Percentiles rank a stretch among this genome's conserved stretches.
Evolutionary conservation across 2,888 invertebrate genomes (phyloP).

Genomic region (Lampropteryx suffumata): DNA sequence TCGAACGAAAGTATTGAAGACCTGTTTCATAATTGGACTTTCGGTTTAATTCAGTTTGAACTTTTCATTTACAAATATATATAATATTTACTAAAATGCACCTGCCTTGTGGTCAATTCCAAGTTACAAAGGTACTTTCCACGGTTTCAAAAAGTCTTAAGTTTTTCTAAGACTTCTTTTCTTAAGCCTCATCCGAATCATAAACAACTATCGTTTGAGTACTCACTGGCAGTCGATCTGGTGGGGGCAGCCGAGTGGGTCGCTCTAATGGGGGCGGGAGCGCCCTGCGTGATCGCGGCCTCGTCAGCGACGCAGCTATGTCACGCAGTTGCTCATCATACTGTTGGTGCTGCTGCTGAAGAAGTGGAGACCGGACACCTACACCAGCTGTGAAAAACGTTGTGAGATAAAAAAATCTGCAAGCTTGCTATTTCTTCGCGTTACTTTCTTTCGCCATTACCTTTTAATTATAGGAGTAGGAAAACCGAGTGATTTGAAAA

Average conservation of each 20-base stretch:
- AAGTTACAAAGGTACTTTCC: too few species aligned
- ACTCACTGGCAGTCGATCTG: conserved; percentile 69
- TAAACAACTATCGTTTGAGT: too few species aligned
- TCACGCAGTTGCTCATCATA: conserved; percentile 90
- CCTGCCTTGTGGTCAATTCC: too few species aligned
- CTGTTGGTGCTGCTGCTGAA: conserved; percentile 76
- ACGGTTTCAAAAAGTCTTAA: too few species aligned
- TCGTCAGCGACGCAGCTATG: conserved; percentile 91
- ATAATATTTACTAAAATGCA: too few species aligned
- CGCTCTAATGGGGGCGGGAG: conserved; percentile 81
- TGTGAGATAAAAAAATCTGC: too few species aligned
- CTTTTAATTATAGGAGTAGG: too few species aligned
- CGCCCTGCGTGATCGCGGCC: conserved; percentile 84
- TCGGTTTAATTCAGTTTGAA: conserved; percentile 5
- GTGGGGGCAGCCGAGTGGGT: conserved; percentile 77
- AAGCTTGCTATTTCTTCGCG: too few species aligned
- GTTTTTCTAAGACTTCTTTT: too few species aligned
- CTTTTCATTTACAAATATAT: not conserved
- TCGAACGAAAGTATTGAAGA: conserved; percentile 10
- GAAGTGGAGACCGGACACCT: conserved; percentile 65
- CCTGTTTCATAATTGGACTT: conserved; percentile 12
- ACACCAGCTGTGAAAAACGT: conserved; percentile 47
- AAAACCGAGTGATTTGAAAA: too few species aligned
- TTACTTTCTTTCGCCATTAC: too few species aligned
- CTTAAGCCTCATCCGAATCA: too few species aligned